phyloP scores from a whole-genome alignment of 2,113 vertebrate species.

The Brachirus orientalis region DNA sequence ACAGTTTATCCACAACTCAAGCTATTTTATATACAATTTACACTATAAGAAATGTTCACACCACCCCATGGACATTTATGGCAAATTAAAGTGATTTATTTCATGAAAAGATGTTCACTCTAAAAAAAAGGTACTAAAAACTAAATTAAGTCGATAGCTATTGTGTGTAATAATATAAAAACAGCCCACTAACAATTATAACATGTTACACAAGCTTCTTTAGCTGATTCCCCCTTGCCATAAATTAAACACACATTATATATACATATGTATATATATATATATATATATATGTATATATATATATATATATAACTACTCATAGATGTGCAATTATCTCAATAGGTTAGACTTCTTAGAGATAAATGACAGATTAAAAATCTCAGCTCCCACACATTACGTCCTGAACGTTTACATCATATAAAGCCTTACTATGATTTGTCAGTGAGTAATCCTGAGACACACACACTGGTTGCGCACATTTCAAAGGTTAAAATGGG shows the following conservation, averaged over 20 bases:
- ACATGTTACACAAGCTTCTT: too few species aligned
- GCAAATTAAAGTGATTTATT: slow-evolving; percentile 24
- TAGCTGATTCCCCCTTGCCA: too few species aligned
- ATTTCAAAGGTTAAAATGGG: slow-evolving; percentile 38
- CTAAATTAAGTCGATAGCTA: background rate
- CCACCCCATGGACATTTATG: slow-evolving; percentile 11
- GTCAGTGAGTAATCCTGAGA: slow-evolving; percentile 19
- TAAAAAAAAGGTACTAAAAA: slow-evolving; percentile 16
- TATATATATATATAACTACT: too few species aligned
- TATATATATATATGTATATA: too few species aligned
- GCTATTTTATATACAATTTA: slow-evolving; percentile 21
- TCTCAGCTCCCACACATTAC: background rate
- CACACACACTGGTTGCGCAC: slow-evolving; percentile 20
- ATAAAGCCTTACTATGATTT: slow-evolving; percentile 1
- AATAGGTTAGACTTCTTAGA: too few species aligned
- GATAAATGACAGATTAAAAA: background rate
- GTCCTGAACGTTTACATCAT: slow-evolving; percentile 8
- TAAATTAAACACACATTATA: too few species aligned
- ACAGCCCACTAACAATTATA: too few species aligned
- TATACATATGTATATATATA: too few species aligned
- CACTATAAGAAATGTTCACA: slow-evolving; percentile 12
- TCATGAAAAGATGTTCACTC: background rate
- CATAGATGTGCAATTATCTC: too few species aligned
- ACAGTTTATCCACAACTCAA: slow-evolving; percentile 34
- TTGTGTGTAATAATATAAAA: too few species aligned